These are phyloP conservation scores for Ormia ochracea DNA, from an alignment of 2,888 invertebrate species.

Conservation along the genomic window DNA sequence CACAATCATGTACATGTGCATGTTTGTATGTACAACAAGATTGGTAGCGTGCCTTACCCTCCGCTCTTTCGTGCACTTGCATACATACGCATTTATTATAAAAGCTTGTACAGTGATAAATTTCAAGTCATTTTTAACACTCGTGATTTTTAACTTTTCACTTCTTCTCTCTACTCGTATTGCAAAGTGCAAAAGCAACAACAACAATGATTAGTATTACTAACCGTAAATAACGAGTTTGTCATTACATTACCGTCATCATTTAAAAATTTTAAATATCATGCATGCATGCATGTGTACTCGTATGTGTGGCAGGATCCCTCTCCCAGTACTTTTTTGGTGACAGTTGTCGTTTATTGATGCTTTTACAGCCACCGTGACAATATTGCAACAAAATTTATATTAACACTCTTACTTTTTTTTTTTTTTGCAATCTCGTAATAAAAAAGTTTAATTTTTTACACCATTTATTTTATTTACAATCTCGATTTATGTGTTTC, in stretches of 20 bases:
- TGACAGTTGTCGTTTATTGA: constrained; percentile 76
- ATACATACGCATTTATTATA: constrained; percentile 1
- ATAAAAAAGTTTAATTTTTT: constrained; percentile 47
- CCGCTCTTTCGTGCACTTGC: neutral
- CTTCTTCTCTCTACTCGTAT: neutral
- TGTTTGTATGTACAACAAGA: neutral
- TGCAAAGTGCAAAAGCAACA: neutral
- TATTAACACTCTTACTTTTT: constrained; percentile 33
- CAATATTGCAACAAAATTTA: constrained; percentile 69
- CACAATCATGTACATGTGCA: constrained; percentile 48
- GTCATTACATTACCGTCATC: constrained; percentile 7
- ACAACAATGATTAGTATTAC: constrained; percentile 29
- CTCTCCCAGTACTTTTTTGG: constrained; percentile 64
- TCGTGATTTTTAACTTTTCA: constrained; percentile 65
- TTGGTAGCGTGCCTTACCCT: neutral
- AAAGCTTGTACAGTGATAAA: constrained; percentile 68
- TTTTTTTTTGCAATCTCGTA: constrained; percentile 13
- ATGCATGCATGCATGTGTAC: too few species aligned
- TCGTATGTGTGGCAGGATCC: neutral
- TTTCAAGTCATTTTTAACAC: constrained; percentile 72
- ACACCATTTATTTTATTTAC: constrained; percentile 47
- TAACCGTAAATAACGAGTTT: constrained; percentile 51
- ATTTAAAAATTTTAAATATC: constrained; percentile 44
- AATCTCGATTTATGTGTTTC: constrained; percentile 20
- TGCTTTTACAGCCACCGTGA: constrained; percentile 73